Percentiles rank a stretch among this genome's conserved stretches.
Evolutionary conservation across 37 sponge, comb jelly and placozoan species (phyloP).

Genomic region (Haliclona indistincta): DNA sequence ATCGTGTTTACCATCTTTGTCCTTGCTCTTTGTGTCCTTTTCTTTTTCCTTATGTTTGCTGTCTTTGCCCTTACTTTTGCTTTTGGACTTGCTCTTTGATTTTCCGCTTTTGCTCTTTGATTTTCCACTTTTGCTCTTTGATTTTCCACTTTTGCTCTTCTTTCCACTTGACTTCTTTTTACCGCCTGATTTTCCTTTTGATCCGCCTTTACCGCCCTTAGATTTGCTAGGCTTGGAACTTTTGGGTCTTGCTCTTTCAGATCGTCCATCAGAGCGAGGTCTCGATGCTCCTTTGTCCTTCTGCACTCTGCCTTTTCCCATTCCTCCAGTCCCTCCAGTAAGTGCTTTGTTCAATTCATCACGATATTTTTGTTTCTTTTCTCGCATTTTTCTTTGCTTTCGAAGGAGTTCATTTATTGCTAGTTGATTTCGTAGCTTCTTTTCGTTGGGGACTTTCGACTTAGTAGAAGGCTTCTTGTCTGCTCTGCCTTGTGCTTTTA

Average conservation of each 20-base stretch:
- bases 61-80: constrained; percentile 6
- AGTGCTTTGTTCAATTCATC: no score
- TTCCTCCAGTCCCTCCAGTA: no score
- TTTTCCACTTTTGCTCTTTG: not conserved
- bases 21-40: not conserved
- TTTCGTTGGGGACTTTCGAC: no score
- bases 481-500: not conserved
- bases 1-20: not conserved
- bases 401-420: no score
- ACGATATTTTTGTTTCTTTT: no score
- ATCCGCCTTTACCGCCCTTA: not conserved
- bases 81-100: not conserved
- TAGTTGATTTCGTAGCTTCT: no score
- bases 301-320: no score
- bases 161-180: not conserved
- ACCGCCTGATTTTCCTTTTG: not conserved
- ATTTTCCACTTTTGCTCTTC: not conserved
- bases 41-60: not conserved
- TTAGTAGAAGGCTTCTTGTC: no score
- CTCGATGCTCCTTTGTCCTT: not conserved
- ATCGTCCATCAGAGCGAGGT: not conserved
- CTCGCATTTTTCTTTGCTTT: no score
- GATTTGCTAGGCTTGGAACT: not conserved
- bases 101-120: not conserved
- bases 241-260: not conserved